phyloP scores from a whole-genome alignment of 1,140 invertebrate genomes.

The Marisa cornuarietis region DNA sequence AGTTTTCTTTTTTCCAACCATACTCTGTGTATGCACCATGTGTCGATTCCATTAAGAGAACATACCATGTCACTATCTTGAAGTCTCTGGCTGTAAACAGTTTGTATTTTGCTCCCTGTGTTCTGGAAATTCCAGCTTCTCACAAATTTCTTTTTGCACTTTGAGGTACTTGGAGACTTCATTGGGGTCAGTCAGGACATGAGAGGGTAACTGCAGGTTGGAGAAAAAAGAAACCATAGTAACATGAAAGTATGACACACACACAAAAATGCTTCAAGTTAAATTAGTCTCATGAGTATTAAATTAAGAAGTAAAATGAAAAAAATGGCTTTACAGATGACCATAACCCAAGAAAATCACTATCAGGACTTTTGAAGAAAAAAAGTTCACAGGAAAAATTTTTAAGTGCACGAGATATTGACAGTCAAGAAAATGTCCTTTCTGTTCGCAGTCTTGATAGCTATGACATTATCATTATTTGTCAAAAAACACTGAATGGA shows the following conservation, averaged over 20 bases:
- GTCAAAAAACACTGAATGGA: not conserved
- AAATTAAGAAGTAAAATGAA: not conserved
- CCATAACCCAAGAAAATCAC: not conserved
- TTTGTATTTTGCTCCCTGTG: not conserved
- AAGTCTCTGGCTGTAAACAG: not conserved
- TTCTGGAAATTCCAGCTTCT: conserved; percentile 57
- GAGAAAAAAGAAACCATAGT: not conserved
- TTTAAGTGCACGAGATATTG: not conserved
- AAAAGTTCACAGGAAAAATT: not conserved
- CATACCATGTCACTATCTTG: conserved; percentile 7
- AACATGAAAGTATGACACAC: not conserved
- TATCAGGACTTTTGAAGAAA: not conserved
- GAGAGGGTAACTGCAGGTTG: conserved; percentile 33
- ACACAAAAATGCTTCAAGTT: not conserved
- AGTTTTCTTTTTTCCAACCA: not conserved
- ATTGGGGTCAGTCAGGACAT: conserved; percentile 59
- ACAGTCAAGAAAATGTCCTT: not conserved
- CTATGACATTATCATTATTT: not conserved
- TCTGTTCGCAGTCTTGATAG: not conserved
- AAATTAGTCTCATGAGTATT: too few relatives aligned
- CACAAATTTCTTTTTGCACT: conserved; percentile 49
- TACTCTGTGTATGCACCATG: not conserved
- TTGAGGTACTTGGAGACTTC: conserved; percentile 57
- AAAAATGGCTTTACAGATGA: not conserved
- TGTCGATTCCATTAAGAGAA: not conserved